A percentile compares a stretch with the other conserved stretches of the same genome.
These are phyloP conservation scores for Tachina fera DNA, from an alignment of 2,888 invertebrate species.

Conservation along the genomic window DNA sequence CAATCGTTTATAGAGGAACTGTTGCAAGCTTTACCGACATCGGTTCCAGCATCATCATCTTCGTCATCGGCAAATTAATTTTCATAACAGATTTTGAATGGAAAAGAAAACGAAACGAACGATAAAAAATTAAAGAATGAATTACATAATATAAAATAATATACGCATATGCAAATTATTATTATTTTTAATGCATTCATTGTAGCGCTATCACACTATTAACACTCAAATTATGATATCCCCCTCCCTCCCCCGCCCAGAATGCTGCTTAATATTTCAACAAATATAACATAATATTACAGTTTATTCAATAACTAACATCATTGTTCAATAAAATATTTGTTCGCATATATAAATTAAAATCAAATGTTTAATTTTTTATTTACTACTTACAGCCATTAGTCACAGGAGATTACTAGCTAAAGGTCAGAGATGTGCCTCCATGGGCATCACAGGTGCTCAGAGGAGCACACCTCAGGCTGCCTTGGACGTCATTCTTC, in stretches of 20 bases:
- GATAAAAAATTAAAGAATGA: background rate
- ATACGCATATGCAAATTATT: conserved; percentile 15
- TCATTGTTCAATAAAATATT: conserved; percentile 70
- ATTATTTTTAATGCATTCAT: conserved; percentile 20
- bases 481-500: no score
- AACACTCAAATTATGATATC: conserved; percentile 27
- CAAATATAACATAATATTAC: conserved; percentile 23
- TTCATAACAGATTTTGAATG: background rate
- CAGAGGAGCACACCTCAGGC: no score
- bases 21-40: conserved; percentile 79
- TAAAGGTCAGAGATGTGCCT: no score
- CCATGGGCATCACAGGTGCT: no score
- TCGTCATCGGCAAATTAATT: conserved; percentile 52
- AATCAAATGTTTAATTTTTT: background rate
- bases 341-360: conserved; percentile 56
- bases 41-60: conserved; percentile 58
- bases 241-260: no score
- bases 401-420: no score
- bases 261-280: conserved; percentile 40
- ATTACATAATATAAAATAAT: conserved; percentile 5
- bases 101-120: background rate
- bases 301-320: conserved; percentile 49
- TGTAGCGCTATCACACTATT: background rate
- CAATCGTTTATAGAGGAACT: conserved; percentile 80
- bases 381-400: background rate